phyloP scores from a whole-genome alignment of 2,113 vertebrate species.

The Sinocyclocheilus anshuiensis region DNA sequence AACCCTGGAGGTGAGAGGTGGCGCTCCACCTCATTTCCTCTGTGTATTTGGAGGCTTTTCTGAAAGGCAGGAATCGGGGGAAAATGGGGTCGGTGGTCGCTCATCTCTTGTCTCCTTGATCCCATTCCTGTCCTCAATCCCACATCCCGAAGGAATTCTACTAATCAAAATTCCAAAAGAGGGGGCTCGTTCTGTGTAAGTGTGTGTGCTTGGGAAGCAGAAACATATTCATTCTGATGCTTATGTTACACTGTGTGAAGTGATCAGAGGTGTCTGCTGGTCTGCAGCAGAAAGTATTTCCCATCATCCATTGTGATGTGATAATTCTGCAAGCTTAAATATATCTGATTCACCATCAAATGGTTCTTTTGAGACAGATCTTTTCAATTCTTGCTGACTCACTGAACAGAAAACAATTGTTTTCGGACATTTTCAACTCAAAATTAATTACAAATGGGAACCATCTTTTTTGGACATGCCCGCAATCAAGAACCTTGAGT shows the following conservation, averaged over 20 bases:
- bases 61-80: background rate
- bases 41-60: constrained; percentile 30
- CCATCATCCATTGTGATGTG: background rate
- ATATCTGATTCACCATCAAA: too few species aligned
- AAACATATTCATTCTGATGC: background rate
- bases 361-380: too few species aligned
- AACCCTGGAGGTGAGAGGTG: constrained; percentile 37
- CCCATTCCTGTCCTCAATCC: constrained; percentile 42
- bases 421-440: background rate
- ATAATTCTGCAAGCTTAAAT: background rate
- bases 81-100: constrained; percentile 4
- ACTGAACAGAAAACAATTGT: background rate
- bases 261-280: background rate
- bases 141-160: constrained; percentile 30
- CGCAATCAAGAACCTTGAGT: too few species aligned
- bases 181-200: background rate
- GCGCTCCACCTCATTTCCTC: constrained; percentile 40
- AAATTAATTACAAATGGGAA: background rate
- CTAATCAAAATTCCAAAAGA: constrained; percentile 44
- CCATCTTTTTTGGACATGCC: background rate
- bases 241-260: constrained; percentile 13
- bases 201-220: background rate
- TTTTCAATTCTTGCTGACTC: background rate
- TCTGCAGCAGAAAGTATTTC: background rate
- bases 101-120: constrained; percentile 39